A percentile compares a stretch with the other conserved stretches of the same genome.
Evolutionary conservation across 2,888 invertebrate genomes (phyloP).

Genomic region (Eupsilia transversa): DNA sequence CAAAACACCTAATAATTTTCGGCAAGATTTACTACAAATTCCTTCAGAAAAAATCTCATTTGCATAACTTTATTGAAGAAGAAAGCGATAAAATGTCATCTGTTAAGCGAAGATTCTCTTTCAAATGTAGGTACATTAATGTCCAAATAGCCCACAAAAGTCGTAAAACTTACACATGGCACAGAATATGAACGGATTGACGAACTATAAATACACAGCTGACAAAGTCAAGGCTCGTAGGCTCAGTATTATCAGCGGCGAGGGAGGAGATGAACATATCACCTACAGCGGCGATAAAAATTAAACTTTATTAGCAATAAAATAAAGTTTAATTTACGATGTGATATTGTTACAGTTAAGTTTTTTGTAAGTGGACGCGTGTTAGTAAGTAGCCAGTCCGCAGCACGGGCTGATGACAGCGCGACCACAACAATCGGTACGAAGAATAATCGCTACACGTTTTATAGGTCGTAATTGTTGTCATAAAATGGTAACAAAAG

Average conservation of each 20-base stretch:
- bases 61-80: conserved; percentile 51
- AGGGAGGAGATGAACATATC: conserved; percentile 68
- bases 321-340: conserved; percentile 76
- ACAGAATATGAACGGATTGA: conserved; percentile 68
- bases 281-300: conserved; percentile 63
- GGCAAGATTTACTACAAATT: conserved; percentile 38
- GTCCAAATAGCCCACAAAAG: conserved; percentile 58
- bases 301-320: conserved; percentile 69
- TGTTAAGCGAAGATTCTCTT: conserved; percentile 53
- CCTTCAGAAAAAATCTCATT: conserved; percentile 55
- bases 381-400: conserved; percentile 75
- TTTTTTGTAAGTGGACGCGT: conserved; percentile 61
- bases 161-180: conserved; percentile 68
- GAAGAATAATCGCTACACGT: conserved; percentile 88
- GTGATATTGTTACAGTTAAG: conserved; percentile 67
- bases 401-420: conserved; percentile 84
- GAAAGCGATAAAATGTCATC: conserved; percentile 59
- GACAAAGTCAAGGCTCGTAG: conserved; percentile 81
- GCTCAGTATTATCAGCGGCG: conserved; percentile 70
- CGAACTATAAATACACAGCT: conserved; percentile 80
- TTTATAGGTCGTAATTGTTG: conserved; percentile 91
- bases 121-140: conserved; percentile 59
- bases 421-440: conserved; percentile 87
- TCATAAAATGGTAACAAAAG: conserved; percentile 90
- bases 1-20: conserved; percentile 49